Conservation (phyloP, 2,113 vertebrate species). For the Clarias gariepinus region DNA sequence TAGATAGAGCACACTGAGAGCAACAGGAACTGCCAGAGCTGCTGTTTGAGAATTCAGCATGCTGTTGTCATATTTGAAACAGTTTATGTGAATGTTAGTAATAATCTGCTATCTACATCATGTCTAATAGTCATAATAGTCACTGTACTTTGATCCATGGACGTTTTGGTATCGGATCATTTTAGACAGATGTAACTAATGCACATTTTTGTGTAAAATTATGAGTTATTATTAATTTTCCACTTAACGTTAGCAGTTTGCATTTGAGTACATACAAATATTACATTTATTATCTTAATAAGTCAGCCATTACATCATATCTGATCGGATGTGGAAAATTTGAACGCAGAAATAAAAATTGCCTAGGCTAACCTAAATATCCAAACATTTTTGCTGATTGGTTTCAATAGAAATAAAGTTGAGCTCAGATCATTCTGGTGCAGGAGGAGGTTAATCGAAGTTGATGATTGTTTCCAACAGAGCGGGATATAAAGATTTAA, state of each 20-base stretch:
- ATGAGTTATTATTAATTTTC: background rate
- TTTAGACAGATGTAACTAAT: background rate
- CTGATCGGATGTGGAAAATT: background rate
- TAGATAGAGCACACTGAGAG: background rate
- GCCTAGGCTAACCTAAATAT: background rate
- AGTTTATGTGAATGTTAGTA: background rate
- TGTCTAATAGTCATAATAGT: background rate
- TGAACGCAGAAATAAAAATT: background rate
- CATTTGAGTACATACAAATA: background rate
- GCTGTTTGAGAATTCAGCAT: background rate
- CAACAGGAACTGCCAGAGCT: background rate
- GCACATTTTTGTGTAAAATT: background rate
- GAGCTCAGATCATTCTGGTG: constrained; percentile 12
- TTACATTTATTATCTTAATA: background rate
- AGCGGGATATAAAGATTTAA: constrained; percentile 28
- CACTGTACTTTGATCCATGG: background rate
- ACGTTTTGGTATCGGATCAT: background rate
- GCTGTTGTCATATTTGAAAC: background rate
- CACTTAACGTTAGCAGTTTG: background rate
- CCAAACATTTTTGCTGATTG: constrained; percentile 20
- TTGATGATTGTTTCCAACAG: constrained; percentile 38
- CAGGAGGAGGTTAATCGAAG: constrained; percentile 34
- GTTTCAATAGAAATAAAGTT: constrained; percentile 1
- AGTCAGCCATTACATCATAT: background rate
- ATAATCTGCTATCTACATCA: background rate